A percentile compares a stretch with the other conserved stretches of the same genome.
Conservation (phyloP, 2,797 vertebrate genomes). For the Karalla daura region DNA sequence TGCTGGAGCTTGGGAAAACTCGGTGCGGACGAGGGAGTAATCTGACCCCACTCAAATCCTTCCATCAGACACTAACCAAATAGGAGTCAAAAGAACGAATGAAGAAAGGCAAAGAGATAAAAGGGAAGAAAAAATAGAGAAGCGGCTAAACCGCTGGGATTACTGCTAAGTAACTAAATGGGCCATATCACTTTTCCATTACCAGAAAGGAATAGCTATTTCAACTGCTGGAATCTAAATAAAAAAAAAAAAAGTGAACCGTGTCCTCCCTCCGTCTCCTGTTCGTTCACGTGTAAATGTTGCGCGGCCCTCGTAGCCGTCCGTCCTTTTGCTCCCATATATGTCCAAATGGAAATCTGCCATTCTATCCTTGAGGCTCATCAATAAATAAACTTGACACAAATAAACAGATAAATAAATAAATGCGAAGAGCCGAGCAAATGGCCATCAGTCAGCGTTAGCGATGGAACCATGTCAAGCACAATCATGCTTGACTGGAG, state of each 20-base stretch:
- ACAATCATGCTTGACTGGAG: conserved; percentile 76
- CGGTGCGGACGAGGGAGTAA: conserved; percentile 55
- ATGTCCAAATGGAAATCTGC: conserved; percentile 76
- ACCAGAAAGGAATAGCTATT: conserved; percentile 76
- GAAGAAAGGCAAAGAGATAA: conserved; percentile 56
- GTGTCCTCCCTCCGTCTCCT: conserved; percentile 43
- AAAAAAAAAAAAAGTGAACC: conserved; percentile 77
- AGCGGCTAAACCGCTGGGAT: conserved; percentile 75
- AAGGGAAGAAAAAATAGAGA: conserved; percentile 54
- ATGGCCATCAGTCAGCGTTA: conserved; percentile 84
- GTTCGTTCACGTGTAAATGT: conserved; percentile 67
- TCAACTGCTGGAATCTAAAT: conserved; percentile 72
- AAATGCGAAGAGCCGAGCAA: conserved; percentile 75
- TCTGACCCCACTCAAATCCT: conserved; percentile 69
- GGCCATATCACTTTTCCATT: conserved; percentile 81
- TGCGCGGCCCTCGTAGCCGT: conserved; percentile 33
- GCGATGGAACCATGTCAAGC: conserved; percentile 81
- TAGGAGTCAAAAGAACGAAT: conserved; percentile 66
- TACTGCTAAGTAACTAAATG: conserved; percentile 83
- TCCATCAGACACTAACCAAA: conserved; percentile 71
- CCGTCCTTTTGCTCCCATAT: conserved; percentile 32
- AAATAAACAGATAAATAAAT: conserved; percentile 89
- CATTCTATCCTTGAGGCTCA: conserved; percentile 73
- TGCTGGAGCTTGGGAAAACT: conserved; percentile 48
- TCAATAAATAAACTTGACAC: conserved; percentile 85